These are phyloP conservation scores for Himalopsyche phryganea DNA, from an alignment of 1,140 invertebrate genomes.

Conservation along the genomic window DNA sequence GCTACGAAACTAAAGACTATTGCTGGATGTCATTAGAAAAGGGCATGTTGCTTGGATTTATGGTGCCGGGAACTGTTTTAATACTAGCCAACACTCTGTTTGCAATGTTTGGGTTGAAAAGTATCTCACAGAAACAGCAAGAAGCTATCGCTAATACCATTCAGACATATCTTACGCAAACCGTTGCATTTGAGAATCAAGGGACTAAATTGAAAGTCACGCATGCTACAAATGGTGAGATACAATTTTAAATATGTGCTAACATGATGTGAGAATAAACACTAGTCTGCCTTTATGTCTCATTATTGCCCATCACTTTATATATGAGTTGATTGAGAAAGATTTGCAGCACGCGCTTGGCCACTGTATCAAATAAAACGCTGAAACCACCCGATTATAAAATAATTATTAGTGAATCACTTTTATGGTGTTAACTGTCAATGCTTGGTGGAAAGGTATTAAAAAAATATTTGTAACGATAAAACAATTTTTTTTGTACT, in stretches of 20 bases:
- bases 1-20: slow-evolving; percentile 66
- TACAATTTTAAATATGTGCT: neutral
- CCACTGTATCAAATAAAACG: no score
- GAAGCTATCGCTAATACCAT: slow-evolving; percentile 24
- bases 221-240: neutral
- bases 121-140: slow-evolving; percentile 24
- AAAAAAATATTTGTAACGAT: no score
- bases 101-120: slow-evolving; percentile 42
- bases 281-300: neutral
- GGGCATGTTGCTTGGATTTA: slow-evolving; percentile 69
- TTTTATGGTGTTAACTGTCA: no score
- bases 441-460: no score
- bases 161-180: slow-evolving; percentile 7
- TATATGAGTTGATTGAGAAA: no score
- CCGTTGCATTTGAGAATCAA: neutral
- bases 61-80: slow-evolving; percentile 62
- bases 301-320: no score
- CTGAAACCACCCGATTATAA: no score
- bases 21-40: slow-evolving; percentile 72
- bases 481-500: no score
- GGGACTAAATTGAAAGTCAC: neutral
- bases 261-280: neutral
- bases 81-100: slow-evolving; percentile 59
- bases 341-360: no score
- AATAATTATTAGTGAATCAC: no score